Evolutionary conservation across 2,797 vertebrate genomes (phyloP), one percentile per base, ranked within the genome.

Genomic region (Squalus acanthias): DNA sequence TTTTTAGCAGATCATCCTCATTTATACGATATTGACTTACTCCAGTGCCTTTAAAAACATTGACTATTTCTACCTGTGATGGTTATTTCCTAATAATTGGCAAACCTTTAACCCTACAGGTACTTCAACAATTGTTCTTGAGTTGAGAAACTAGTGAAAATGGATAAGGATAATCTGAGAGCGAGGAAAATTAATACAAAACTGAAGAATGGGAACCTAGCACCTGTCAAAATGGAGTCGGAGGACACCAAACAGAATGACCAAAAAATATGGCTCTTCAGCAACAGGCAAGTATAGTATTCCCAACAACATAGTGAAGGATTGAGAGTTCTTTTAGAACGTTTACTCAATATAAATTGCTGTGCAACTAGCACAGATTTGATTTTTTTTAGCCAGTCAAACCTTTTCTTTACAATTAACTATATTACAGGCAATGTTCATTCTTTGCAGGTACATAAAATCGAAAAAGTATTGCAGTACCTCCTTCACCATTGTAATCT

Each of bases 281-380:
- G 72, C 98, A 98, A 96, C 96, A 98, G 98, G 98, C 96, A 97
- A 97, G 96, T 95, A 33, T 76, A 13, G 1, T 22, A 72, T 76
- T 95, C 46, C 91, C n/a, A 72, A 74, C 26, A 29, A 70, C 50
- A 74, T 33, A 9, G 26, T 26, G 12, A 74, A 95, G 12, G 69
- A 29, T 3, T 67, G 29, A 15, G 15, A 53, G 12, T 57, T 74
- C 50, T 50, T 67, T 26, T 53, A 70, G 26, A 53, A 57, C 2
- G 7, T 95, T 92, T 29, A 29, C 2, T 0, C 26, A 60, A 33
- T 33, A 92, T 33, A 60, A n/a, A 60, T 74, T 74, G 26, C 39
- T 46, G 63, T 33, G 26, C 29, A 65, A 92, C 6, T 33, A 33
- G 12, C 24, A 60, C 60, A 57, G n/a, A 60, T 57, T 60, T n/a